phyloP scores from a whole-genome alignment of 37 sponge, comb jelly and placozoan genomes.

The Ephydatia muelleri region DNA sequence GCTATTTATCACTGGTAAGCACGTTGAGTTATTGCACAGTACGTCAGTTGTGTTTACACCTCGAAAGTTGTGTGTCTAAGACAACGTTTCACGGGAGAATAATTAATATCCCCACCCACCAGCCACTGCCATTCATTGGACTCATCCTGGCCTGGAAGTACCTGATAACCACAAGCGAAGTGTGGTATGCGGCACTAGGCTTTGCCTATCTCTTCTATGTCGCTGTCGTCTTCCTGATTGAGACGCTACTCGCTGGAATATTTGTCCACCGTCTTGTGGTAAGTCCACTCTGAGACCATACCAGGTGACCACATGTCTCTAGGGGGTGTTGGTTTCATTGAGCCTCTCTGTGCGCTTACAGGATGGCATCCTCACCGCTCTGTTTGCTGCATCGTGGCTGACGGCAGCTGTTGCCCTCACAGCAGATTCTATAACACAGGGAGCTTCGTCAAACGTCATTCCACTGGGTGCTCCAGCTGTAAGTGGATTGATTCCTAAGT shows the following conservation, averaged over 20 bases:
- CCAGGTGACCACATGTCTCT: neutral
- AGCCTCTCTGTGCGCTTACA: neutral
- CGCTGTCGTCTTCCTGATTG: conserved; percentile 35
- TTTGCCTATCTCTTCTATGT: conserved; percentile 32
- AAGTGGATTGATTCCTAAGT: conserved; percentile 1
- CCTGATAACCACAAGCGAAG: neutral
- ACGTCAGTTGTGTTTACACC: too few relatives aligned
- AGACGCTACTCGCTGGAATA: conserved; percentile 27
- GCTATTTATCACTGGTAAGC: too few relatives aligned
- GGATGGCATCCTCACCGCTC: conserved; percentile 12
- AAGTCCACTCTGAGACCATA: conserved; percentile 6
- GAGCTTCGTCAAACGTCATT: neutral
- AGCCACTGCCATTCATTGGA: conserved; percentile 24
- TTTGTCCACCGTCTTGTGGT: conserved; percentile 51
- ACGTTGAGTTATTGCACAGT: too few relatives aligned
- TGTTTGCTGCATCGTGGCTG: conserved; percentile 17
- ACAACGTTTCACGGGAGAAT: too few relatives aligned
- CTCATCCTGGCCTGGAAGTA: conserved; percentile 7
- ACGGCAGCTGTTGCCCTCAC: conserved; percentile 13
- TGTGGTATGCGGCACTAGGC: conserved; percentile 28
- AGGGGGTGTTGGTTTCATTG: neutral
- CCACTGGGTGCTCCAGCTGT: conserved; percentile 18
- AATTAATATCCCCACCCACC: neutral
- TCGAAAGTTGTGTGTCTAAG: too few relatives aligned
- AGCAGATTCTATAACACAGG: neutral